Base-by-base conservation (phyloP, 1,140 invertebrate species). In the Pinna nobilis region DNA sequence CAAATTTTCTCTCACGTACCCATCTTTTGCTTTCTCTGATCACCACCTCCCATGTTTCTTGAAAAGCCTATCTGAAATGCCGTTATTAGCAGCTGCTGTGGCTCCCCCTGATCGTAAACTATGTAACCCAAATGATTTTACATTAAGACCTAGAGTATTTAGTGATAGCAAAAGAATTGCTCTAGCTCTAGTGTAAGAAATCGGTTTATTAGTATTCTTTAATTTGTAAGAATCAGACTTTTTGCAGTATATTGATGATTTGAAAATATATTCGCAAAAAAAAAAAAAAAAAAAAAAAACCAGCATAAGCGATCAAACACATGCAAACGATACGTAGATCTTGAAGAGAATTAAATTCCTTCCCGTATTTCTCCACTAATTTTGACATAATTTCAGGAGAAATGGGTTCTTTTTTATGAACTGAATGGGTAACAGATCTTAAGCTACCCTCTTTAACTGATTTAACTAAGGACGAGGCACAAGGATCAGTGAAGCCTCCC, bases 271-370 rank as follows among this genome's bases (percentile, higher is more conserved):
- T n/a, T n/a, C n/a, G n/a, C n/a, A n/a, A n/a, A n/a, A n/a, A n/a
- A n/a, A n/a, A n/a, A n/a, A n/a, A n/a, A n/a, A n/a, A n/a, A n/a
- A n/a, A n/a, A n/a, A 59, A 39, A 60, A 73, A 73, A 28, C 55
- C 63, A 35, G 41, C 63, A 28, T 73, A 67, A 13, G 35, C 63
- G 1, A 73, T 5, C 30, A 74, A 49, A 53, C 71, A 74, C 64
- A 74, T 74, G 25, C 39, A 67, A 9, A 30, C 30, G 15, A 30
- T 25, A 33, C 64, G 53, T 23, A 74, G 15, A 49, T 68, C 25
- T 15, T 60, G 39, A 9, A 60, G 28, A 33, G 59, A 61, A 61
- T 37, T 23, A 18, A 23, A 20, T 61, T 61, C 37, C 28, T 37
- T 39, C 15, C 49, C 65, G 25, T 25, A 57, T 30, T 44, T 71